Percentiles rank a stretch among this genome's conserved stretches.
Conservation (phyloP, 2,888 invertebrate species). For the Parnassius mnemosyne region DNA sequence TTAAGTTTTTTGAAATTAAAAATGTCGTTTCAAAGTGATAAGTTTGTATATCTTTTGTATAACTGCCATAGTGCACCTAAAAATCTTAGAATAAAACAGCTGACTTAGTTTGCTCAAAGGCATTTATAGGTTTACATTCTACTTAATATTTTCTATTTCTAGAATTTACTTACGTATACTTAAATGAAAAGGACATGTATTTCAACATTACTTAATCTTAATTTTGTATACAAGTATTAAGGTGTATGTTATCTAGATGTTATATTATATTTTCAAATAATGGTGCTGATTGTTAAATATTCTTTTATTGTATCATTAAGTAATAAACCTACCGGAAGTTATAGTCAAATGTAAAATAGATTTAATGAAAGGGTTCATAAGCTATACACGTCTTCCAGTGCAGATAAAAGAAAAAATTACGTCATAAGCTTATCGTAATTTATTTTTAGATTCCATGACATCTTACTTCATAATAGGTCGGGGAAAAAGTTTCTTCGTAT, state of each 20-base stretch:
- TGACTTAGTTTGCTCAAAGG: slow-evolving; percentile 39
- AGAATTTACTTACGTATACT: background rate
- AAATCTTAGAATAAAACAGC: background rate
- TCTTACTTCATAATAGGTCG: too few relatives aligned
- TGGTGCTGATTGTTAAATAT: slow-evolving; percentile 31
- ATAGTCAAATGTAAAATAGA: slow-evolving; percentile 17
- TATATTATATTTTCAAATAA: slow-evolving; percentile 30
- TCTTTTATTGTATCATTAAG: slow-evolving; percentile 15
- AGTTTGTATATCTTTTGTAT: background rate
- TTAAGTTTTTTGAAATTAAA: slow-evolving; percentile 1
- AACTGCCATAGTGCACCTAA: background rate
- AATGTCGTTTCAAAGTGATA: slow-evolving; percentile 11
- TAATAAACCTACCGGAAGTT: slow-evolving; percentile 17
- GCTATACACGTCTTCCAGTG: slow-evolving; percentile 23
- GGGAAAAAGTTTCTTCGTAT: too few relatives aligned
- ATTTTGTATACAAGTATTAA: slow-evolving; percentile 14
- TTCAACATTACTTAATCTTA: slow-evolving; percentile 26
- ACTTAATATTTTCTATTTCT: slow-evolving; percentile 1
- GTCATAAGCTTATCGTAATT: background rate
- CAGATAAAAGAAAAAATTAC: background rate
- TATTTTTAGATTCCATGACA: background rate
- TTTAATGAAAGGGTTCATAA: slow-evolving; percentile 8
- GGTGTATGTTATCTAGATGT: slow-evolving; percentile 20
- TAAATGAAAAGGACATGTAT: slow-evolving; percentile 1
- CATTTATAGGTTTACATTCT: slow-evolving; percentile 27